Base-by-base conservation (phyloP, 2,113 vertebrate species). In the Peucedramus taeniatus region DNA sequence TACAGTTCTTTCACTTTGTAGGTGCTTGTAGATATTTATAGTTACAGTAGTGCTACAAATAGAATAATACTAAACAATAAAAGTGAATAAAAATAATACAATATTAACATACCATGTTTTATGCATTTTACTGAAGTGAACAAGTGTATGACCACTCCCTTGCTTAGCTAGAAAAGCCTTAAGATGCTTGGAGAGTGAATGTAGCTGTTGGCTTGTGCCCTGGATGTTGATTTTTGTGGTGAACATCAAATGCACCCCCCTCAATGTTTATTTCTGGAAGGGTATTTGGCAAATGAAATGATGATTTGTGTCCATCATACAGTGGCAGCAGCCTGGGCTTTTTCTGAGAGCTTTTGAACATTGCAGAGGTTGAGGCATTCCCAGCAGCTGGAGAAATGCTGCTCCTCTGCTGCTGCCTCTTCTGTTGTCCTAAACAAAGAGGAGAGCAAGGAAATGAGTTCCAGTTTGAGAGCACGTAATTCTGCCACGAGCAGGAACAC, bases 281-380 rank as follows among this genome's bases (percentile, higher is more conserved):
- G 8, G 1, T 45, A 8, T 3, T 40, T 35, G 15, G 35, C 56
- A 79, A 19, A 50, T 6, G 21, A 40, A 82, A 33, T 30, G 5
- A 5, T 31, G 30, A 7, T 54, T 69, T 1, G 0, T 65, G 50
- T 56, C 50, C 3, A 1, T 68, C 6, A 8, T 26, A 47, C 8
- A 4, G 27, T 31, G 24, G 7, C 15, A 60, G 9, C 23, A 69
- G 12, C 56, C 40, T 42, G 37, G 11, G 37, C 37, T 45, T 30
- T 6, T 64, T 69, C 60, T 42, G 56, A 40, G 59, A 30, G 35
- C 30, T 65, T 83, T 69, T 37, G 30, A 63, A 17, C 1, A 1
- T 20, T 33, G 39, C 23, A 42, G 30, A 56, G 47, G 56, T 35
- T 10, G 50, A 26, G 50, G 61, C 61, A 20, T 40, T 80, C 61